Evolutionary conservation across 2,797 vertebrate species (phyloP).

Genomic region (Poecile montanus): DNA sequence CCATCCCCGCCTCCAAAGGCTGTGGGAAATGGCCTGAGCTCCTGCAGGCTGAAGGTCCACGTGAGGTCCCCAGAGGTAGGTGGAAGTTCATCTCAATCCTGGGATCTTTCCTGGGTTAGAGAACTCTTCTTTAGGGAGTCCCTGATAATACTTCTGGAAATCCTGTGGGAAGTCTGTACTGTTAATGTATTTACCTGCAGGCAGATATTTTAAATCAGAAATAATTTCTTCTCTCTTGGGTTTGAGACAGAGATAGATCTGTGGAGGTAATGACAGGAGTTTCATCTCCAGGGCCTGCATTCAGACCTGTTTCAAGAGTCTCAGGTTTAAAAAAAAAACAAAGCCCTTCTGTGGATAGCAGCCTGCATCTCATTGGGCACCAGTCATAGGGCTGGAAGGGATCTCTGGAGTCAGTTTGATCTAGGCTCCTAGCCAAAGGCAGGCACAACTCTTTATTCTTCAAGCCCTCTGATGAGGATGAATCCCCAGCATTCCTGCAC

Average conservation of each 20-base stretch:
- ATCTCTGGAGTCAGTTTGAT: slow-evolving; percentile 48
- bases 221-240: neutral
- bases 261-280: slow-evolving; percentile 6
- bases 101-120: neutral
- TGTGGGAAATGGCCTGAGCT: slow-evolving; percentile 77
- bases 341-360: neutral
- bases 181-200: neutral
- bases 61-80: slow-evolving; percentile 86
- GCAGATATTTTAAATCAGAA: neutral
- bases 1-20: slow-evolving; percentile 62
- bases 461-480: slow-evolving; percentile 14
- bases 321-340: neutral
- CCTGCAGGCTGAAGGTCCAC: slow-evolving; percentile 85
- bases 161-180: neutral
- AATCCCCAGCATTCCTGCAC: neutral
- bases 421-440: slow-evolving; percentile 47
- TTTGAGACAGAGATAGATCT: neutral
- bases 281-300: slow-evolving; percentile 1
- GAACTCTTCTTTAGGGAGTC: neutral
- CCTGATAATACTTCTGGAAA: neutral
- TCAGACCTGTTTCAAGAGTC: slow-evolving; percentile 18
- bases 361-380: slow-evolving; percentile 14
- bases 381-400: slow-evolving; percentile 52
- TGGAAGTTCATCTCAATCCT: neutral
- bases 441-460: slow-evolving; percentile 42